Conservation (phyloP, 2,888 invertebrate species). For the Napeogenes sylphis region DNA sequence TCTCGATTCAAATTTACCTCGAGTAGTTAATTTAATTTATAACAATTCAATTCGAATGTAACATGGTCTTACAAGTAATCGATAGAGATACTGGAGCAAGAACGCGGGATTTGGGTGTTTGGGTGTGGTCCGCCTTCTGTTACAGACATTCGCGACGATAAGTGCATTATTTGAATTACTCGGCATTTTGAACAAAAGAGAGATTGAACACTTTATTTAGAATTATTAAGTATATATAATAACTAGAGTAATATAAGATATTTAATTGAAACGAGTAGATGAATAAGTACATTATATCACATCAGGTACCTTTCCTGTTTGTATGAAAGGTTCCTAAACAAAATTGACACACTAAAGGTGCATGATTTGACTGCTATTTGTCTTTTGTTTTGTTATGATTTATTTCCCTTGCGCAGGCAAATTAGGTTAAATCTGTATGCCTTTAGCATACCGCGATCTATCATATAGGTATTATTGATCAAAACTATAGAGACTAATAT, state of each 20-base stretch:
- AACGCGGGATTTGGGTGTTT: conserved; percentile 37
- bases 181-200: conserved; percentile 20
- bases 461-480: background rate
- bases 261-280: background rate
- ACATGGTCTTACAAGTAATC: conserved; percentile 24
- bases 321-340: conserved; percentile 1
- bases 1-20: no score
- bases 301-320: background rate
- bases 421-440: background rate
- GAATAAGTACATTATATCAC: no score
- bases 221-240: conserved; percentile 3
- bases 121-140: conserved; percentile 44
- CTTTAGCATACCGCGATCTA: background rate
- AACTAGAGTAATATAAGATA: background rate
- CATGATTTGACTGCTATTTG: conserved; percentile 10
- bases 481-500: background rate
- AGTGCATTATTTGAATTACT: conserved; percentile 38
- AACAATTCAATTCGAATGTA: conserved; percentile 28
- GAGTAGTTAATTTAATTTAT: no score
- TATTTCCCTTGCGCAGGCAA: conserved; percentile 7
- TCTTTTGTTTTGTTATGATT: conserved; percentile 9
- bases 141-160: conserved; percentile 37
- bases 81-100: conserved; percentile 43
- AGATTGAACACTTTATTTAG: conserved; percentile 9
- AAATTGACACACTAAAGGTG: conserved; percentile 7